phyloP scores from a whole-genome alignment of 2,888 invertebrate genomes.

The Dicycla oo region DNA sequence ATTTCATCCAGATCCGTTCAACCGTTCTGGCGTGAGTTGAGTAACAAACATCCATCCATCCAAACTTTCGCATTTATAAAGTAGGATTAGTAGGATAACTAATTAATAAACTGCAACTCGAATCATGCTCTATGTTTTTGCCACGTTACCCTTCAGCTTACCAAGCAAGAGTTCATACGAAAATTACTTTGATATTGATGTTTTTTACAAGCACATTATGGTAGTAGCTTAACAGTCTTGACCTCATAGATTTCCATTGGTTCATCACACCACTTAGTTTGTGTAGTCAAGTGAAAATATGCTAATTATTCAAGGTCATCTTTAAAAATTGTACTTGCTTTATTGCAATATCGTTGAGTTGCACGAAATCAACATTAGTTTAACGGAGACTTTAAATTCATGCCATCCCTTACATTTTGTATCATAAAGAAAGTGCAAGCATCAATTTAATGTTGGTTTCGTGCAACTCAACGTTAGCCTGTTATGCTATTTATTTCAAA shows the following conservation, averaged over 20 bases:
- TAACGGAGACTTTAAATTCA: no score
- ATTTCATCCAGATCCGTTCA: no score
- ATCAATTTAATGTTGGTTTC: no score
- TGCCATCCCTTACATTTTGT: no score
- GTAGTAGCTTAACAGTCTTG: conserved; percentile 16
- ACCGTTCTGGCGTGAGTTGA: no score
- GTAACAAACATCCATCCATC: no score
- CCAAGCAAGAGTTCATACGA: not conserved
- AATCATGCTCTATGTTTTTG: not conserved
- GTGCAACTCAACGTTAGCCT: no score
- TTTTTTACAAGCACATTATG: conserved; percentile 17
- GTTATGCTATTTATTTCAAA: conserved; percentile 17
- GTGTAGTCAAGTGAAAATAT: conserved; percentile 47
- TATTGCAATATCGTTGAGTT: no score
- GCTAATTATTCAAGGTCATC: conserved; percentile 43
- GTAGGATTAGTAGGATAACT: no score
- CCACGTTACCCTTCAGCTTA: not conserved
- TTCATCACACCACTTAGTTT: conserved; percentile 34
- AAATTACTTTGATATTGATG: conserved; percentile 23
- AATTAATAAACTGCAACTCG: not conserved
- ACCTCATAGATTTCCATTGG: conserved; percentile 38
- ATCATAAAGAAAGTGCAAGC: no score
- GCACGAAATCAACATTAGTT: no score
- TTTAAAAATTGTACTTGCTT: conserved; percentile 6
- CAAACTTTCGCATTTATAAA: no score